Conservation (phyloP, 2,797 vertebrate species). For the Cryptoblepharus egeriae region DNA sequence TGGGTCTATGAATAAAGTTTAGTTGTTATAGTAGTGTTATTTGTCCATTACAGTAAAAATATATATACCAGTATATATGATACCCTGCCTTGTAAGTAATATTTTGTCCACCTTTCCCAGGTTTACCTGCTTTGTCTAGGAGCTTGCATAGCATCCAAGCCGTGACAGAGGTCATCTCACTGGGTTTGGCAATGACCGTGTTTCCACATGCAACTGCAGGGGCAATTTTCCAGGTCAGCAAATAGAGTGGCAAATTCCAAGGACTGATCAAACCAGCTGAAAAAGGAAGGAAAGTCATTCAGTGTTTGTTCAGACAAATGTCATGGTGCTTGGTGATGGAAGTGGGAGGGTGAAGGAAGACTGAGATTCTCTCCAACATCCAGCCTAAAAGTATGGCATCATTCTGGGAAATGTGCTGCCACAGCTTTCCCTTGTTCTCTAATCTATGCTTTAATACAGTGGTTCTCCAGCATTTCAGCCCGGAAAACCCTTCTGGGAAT, state of each 20-base stretch:
- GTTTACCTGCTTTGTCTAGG: constrained; percentile 88
- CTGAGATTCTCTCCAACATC: not conserved
- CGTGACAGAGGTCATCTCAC: constrained; percentile 96
- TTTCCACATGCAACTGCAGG: constrained; percentile 93
- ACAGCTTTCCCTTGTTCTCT: constrained; percentile 10
- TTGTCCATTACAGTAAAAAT: constrained; percentile 9
- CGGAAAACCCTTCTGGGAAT: no score
- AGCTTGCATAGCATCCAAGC: constrained; percentile 98
- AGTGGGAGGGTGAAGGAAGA: not conserved
- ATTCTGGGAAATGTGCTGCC: not conserved
- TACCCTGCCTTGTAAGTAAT: not conserved
- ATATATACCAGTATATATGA: no score
- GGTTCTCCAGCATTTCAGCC: no score
- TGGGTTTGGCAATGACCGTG: constrained; percentile 95
- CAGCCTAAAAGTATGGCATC: not conserved
- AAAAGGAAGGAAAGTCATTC: constrained; percentile 22
- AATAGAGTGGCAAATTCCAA: constrained; percentile 95
- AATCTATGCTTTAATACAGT: not conserved
- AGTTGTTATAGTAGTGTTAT: not conserved
- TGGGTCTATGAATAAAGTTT: not conserved
- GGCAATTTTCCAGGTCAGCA: constrained; percentile 98
- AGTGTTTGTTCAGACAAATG: constrained; percentile 16
- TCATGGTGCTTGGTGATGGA: not conserved
- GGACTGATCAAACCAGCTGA: constrained; percentile 95
- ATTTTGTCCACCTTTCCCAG: not conserved